Evolutionary conservation across 64 coral and sea anemone species (phyloP), one percentile per base, ranked within the genome.

Genomic region (Porites lutea): DNA sequence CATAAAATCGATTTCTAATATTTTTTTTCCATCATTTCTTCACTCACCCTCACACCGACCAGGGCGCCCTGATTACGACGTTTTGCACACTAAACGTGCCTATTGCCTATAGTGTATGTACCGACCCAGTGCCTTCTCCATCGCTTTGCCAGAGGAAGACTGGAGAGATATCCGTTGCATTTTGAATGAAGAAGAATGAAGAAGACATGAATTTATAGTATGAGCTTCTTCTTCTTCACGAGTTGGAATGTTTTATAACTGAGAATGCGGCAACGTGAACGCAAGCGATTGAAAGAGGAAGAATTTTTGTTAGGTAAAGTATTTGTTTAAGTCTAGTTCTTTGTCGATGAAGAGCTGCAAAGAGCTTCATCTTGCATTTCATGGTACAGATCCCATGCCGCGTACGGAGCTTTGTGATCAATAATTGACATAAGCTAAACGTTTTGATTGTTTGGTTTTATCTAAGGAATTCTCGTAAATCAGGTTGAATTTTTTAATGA

Each of bases 101-200:
- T 81, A 81, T 43, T 44, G n/a, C n/a, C n/a, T n/a, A 45, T 2
- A 54, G 52, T 4, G 53, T 5, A 11, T 5, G 53, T 5, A 11
- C 5, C 5, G 53, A 11, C 5, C 5, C 5, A 11, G 78, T 60
- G 78, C 22, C 54, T 81, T 61, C 13, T 43, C 15, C 2, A 15
- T 47, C 9, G 9, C 4, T 13, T 62, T 60, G 12, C 11, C 6
- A 63, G 75, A 10, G 50, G 13, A 45, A 58, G 79, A 12, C 55
- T 82, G 79, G 79, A 19, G 52, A 49, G 75, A 58, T 18, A 78
- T 68, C 81, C 81, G 81, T 84, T 84, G 6, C 81, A 2, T 84
- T 84, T 84, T 37, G 27, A 37, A 37, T 37, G 27, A 37, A 37
- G 27, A 37, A 37, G 81, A 84, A 84, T 84, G 59, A 6, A 19